Evolutionary conservation across 2,797 vertebrate genomes (phyloP).

Genomic region (Centropyge bicolor): DNA sequence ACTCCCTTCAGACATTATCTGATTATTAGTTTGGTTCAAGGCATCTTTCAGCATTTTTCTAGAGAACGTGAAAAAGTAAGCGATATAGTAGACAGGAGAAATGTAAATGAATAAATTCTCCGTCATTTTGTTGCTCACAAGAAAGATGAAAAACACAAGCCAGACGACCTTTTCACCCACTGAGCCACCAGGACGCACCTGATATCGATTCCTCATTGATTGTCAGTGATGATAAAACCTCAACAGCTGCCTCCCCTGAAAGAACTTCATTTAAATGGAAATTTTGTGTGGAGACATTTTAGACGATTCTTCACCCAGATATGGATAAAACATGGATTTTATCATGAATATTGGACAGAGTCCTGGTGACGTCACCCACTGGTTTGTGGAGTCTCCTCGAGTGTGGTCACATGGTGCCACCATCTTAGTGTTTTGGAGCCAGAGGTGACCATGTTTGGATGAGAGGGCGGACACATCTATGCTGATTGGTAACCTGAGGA

Average conservation of each 20-base stretch:
- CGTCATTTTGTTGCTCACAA: neutral
- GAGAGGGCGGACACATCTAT: too few species aligned
- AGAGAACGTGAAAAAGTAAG: too few species aligned
- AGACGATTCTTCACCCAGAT: neutral
- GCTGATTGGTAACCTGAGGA: too few species aligned
- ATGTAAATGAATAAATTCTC: neutral
- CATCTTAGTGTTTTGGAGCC: too few species aligned
- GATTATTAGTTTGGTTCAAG: too few species aligned
- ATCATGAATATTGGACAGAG: too few species aligned
- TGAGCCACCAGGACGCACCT: neutral
- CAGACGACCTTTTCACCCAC: neutral
- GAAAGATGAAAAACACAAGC: neutral
- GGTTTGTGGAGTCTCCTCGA: too few species aligned
- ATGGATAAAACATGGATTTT: neutral
- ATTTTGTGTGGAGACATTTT: neutral
- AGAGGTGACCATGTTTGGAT: too few species aligned
- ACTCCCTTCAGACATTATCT: neutral
- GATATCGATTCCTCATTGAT: neutral
- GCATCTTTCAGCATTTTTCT: too few species aligned
- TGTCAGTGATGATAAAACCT: neutral
- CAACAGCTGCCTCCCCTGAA: neutral
- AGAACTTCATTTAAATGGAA: slow-evolving; percentile 1
- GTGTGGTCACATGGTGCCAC: too few species aligned
- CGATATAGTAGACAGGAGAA: neutral
- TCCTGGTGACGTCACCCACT: too few species aligned